A percentile compares a stretch with the other conserved stretches of the same genome.
phyloP scores from a whole-genome alignment of 2,113 vertebrate genomes.

The Eudyptes chrysolophus region DNA sequence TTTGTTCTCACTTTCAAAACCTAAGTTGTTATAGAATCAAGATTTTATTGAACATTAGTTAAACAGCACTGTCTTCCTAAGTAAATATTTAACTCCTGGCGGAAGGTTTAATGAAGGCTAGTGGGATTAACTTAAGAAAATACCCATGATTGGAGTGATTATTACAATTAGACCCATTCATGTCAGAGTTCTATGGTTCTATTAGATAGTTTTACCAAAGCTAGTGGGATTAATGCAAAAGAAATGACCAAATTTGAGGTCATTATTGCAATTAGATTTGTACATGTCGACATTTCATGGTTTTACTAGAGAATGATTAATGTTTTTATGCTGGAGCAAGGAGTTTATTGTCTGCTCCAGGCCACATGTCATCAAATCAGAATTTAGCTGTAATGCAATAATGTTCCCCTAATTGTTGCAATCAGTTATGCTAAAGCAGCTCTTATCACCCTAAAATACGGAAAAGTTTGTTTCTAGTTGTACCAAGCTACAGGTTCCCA shows the following conservation, averaged over 20 bases:
- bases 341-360: slow-evolving; percentile 45
- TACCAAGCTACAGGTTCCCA: neutral
- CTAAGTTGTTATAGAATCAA: neutral
- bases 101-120: slow-evolving; percentile 39
- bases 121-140: slow-evolving; percentile 44
- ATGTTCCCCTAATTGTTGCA: neutral
- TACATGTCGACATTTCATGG: slow-evolving; percentile 24
- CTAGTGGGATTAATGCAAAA: slow-evolving; percentile 29
- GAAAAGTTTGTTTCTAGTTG: neutral
- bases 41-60: slow-evolving; percentile 31
- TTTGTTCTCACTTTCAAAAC: neutral
- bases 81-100: slow-evolving; percentile 39
- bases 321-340: slow-evolving; percentile 38
- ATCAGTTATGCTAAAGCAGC: neutral
- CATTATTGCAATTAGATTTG: slow-evolving; percentile 69
- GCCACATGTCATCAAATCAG: slow-evolving; percentile 30
- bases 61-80: neutral
- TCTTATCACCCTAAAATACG: neutral
- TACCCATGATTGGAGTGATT: slow-evolving; percentile 39
- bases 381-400: neutral
- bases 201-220: neutral
- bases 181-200: neutral
- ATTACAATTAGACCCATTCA: slow-evolving; percentile 35
- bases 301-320: slow-evolving; percentile 60
- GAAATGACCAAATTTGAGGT: slow-evolving; percentile 31